Conservation (phyloP, 2,113 vertebrate genomes). For the Balaeniceps rex region DNA sequence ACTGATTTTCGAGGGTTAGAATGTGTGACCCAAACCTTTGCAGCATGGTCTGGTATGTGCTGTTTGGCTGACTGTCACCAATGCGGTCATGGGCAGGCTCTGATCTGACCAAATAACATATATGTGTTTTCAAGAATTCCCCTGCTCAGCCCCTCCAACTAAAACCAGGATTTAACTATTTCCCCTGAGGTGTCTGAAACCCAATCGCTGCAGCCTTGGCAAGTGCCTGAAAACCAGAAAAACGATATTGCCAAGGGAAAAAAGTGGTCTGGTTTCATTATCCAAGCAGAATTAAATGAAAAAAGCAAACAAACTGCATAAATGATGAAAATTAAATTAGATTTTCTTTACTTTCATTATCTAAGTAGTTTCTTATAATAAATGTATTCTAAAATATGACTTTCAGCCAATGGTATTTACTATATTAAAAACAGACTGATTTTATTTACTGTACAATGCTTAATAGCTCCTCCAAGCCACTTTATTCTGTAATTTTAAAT, state of each 20-base stretch:
- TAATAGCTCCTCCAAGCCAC: not conserved
- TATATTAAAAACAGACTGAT: not conserved
- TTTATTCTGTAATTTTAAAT: slow-evolving; percentile 18
- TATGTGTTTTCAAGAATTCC: not conserved
- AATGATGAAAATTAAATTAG: slow-evolving; percentile 24
- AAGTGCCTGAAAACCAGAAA: not conserved
- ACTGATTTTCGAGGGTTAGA: not conserved
- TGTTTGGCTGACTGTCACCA: not conserved
- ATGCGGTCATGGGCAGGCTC: not conserved
- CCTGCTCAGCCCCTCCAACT: not conserved
- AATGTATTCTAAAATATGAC: not conserved
- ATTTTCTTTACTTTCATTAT: slow-evolving; percentile 34
- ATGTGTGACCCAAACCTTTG: not conserved
- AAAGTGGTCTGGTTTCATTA: not conserved
- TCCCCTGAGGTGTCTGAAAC: not conserved
- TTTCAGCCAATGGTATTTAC: slow-evolving; percentile 6
- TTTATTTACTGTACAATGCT: slow-evolving; percentile 1
- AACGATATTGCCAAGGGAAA: not conserved
- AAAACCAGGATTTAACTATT: not conserved
- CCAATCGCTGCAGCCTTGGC: not conserved
- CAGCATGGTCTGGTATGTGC: not conserved
- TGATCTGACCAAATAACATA: not conserved
- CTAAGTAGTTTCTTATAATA: not conserved
- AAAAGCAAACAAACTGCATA: not conserved
- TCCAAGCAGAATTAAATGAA: slow-evolving; percentile 26